phyloP scores from a whole-genome alignment of 2,113 vertebrate species.

The Dunckerocampus dactyliophorus region DNA sequence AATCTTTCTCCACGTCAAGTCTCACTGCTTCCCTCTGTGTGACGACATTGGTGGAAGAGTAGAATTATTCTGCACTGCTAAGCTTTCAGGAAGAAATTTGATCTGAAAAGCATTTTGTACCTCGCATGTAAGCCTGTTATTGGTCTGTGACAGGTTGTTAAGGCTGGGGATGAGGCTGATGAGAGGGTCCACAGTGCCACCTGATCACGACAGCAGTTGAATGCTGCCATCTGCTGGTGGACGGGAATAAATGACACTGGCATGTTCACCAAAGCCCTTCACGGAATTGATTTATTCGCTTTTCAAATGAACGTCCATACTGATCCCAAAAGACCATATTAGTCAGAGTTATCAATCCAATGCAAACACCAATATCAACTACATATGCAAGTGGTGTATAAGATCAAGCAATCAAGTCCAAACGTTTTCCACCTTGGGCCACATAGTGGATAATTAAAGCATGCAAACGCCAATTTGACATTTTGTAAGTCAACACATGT shows the following conservation, averaged over 20 bases:
- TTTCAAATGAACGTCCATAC: not conserved
- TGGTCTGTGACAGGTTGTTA: constrained; percentile 37
- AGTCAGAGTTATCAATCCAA: too few relatives aligned
- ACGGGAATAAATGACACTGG: not conserved
- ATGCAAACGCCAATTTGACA: too few relatives aligned
- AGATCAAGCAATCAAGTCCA: too few relatives aligned
- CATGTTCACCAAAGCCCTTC: too few relatives aligned
- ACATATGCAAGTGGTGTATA: too few relatives aligned
- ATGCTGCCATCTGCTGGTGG: constrained; percentile 66
- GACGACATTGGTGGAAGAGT: not conserved
- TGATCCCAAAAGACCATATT: too few relatives aligned
- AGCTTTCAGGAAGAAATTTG: constrained; percentile 17
- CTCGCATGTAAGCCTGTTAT: constrained; percentile 29
- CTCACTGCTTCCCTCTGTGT: not conserved
- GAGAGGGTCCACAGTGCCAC: not conserved
- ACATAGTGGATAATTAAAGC: too few relatives aligned
- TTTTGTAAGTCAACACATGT: too few relatives aligned
- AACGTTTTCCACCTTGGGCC: too few relatives aligned
- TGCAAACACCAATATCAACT: too few relatives aligned
- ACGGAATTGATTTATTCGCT: too few relatives aligned
- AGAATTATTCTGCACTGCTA: constrained; percentile 1
- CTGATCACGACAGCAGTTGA: constrained; percentile 34
- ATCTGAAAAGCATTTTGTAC: constrained; percentile 16
- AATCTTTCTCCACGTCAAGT: constrained; percentile 10
- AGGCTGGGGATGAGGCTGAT: constrained; percentile 6